phyloP scores from a whole-genome alignment of 2,888 invertebrate genomes.

The Lissocephala sabroskyi region DNA sequence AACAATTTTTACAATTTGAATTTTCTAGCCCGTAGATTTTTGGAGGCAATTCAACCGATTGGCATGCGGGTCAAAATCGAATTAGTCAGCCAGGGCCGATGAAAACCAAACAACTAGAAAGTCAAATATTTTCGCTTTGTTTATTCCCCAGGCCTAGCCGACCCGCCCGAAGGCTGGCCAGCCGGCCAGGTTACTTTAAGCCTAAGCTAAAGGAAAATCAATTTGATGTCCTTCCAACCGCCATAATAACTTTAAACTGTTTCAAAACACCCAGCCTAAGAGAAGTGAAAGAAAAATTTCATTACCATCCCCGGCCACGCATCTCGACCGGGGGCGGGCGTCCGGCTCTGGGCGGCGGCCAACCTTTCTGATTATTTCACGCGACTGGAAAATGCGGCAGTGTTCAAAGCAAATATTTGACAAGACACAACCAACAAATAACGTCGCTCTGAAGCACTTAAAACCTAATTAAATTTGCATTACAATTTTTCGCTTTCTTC shows the following conservation, averaged over 20 bases:
- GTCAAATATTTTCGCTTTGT: constrained; percentile 46
- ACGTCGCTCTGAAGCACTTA: constrained; percentile 54
- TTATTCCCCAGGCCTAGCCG: not conserved
- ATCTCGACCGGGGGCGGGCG: too few relatives aligned
- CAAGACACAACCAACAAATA: constrained; percentile 33
- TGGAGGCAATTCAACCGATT: too few relatives aligned
- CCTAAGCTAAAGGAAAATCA: constrained; percentile 40
- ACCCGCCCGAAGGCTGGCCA: not conserved
- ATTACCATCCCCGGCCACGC: constrained; percentile 42
- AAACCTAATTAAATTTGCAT: constrained; percentile 65
- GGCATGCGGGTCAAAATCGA: constrained; percentile 57
- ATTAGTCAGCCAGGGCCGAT: constrained; percentile 35
- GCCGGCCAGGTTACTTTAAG: not conserved
- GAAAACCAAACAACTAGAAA: constrained; percentile 28
- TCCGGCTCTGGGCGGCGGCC: constrained; percentile 11
- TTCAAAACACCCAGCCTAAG: constrained; percentile 46
- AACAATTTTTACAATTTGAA: too few relatives aligned
- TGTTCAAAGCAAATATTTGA: constrained; percentile 61
- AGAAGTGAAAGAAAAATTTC: constrained; percentile 46
- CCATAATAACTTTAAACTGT: constrained; percentile 61
- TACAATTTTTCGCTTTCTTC: constrained; percentile 40
- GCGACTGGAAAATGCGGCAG: constrained; percentile 31
- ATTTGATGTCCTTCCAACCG: constrained; percentile 47
- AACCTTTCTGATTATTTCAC: constrained; percentile 58
- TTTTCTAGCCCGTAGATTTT: too few relatives aligned